These are phyloP conservation scores for Tetragonula clypearis DNA, from an alignment of 1,140 invertebrate species.

Conservation along the genomic window DNA sequence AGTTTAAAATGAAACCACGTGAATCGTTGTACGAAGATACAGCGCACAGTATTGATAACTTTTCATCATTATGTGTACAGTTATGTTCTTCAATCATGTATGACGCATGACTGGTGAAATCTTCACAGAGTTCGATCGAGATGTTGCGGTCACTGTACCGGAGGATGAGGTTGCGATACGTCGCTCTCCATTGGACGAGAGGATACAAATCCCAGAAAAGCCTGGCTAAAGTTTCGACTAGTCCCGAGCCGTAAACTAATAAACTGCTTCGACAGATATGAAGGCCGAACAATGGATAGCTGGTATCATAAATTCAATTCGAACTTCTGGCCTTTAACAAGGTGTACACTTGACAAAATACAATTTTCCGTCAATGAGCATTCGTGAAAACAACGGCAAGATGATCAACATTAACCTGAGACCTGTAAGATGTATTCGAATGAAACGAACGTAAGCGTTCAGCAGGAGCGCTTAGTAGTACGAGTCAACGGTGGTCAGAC, in stretches of 20 bases:
- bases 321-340: not conserved
- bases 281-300: not conserved
- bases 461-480: not conserved
- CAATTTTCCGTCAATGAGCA: not conserved
- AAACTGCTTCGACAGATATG: not conserved
- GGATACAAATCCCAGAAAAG: not conserved
- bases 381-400: not conserved
- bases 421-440: not conserved
- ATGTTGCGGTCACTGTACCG: not conserved
- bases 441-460: not conserved
- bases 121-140: not conserved
- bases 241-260: not conserved
- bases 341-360: not conserved
- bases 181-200: not conserved
- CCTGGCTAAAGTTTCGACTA: not conserved
- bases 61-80: not conserved
- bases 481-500: not conserved
- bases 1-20: no score
- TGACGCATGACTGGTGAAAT: not conserved
- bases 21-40: no score
- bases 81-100: not conserved
- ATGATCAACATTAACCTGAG: no score
- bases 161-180: conserved; percentile 7
- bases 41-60: not conserved
- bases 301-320: no score